Conservation (phyloP, 2,797 vertebrate species). For the Rhinella marina region DNA sequence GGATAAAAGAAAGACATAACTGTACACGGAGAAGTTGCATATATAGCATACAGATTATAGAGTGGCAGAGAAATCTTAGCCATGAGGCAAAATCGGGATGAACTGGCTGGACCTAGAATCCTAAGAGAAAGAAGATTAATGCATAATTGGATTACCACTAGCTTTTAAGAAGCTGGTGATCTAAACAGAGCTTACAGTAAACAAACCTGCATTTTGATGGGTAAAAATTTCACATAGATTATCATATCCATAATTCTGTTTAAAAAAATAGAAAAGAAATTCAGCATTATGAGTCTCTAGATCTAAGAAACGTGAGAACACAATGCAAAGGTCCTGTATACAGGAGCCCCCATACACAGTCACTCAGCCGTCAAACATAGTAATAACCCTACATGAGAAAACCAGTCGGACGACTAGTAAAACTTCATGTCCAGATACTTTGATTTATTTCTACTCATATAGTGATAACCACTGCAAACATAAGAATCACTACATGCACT, state of each 20-base stretch:
- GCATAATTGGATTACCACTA: slow-evolving; percentile 8
- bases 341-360: neutral
- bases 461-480: no score
- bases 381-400: no score
- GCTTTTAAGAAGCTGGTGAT: slow-evolving; percentile 4
- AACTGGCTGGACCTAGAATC: neutral
- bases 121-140: slow-evolving; percentile 21
- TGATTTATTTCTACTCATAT: no score
- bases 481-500: no score
- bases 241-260: no score
- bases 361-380: no score
- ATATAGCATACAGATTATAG: neutral
- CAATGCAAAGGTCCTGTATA: neutral
- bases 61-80: neutral
- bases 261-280: neutral
- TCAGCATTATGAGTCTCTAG: neutral
- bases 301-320: neutral
- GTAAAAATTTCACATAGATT: no score
- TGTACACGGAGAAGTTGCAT: no score
- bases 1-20: no score
- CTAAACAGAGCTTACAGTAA: neutral
- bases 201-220: neutral
- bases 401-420: no score
- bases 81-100: neutral
- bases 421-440: no score